Conservation (phyloP, 30 jellyfish, hydroid and myxozoan species). For the Pseudorhiza aurosa region DNA sequence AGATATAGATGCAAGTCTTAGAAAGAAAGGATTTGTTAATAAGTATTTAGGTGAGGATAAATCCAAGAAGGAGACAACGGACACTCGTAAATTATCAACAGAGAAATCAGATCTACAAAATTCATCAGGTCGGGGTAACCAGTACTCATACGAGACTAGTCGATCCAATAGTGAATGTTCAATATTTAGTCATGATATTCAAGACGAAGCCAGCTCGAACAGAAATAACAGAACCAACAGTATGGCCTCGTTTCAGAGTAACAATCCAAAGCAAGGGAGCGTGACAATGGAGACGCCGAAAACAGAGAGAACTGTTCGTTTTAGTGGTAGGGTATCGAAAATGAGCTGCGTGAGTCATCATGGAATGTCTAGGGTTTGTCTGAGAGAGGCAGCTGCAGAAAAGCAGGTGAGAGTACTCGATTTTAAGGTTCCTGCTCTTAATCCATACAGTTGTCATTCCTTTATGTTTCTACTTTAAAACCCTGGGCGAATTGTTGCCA, state of each 20-base stretch:
- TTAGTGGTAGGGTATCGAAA: constrained; percentile 70
- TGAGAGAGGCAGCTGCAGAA: constrained; percentile 75
- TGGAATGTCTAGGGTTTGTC: constrained; percentile 74
- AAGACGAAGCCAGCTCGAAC: constrained; percentile 6
- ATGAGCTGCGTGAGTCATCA: constrained; percentile 73
- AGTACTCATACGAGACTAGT: not conserved
- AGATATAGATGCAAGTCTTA: constrained; percentile 34
- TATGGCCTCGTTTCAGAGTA: constrained; percentile 49
- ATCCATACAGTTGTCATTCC: too few species aligned
- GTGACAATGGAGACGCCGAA: constrained; percentile 19
- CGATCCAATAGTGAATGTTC: constrained; percentile 67
- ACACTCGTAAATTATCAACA: not conserved
- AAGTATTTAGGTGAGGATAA: constrained; percentile 34
- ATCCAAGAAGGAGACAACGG: not conserved
- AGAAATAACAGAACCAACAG: constrained; percentile 32
- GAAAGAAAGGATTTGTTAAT: constrained; percentile 52
- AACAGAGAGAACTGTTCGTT: constrained; percentile 52
- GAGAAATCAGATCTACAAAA: not conserved
- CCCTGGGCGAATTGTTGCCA: too few species aligned
- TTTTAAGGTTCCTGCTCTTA: too few species aligned
- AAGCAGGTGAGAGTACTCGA: constrained; percentile 46
- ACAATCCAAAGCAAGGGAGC: constrained; percentile 1
- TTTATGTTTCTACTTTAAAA: too few species aligned
- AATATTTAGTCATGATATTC: not conserved
- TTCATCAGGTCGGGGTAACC: constrained; percentile 4